Percentiles rank a stretch among this genome's conserved stretches.
Conservation (phyloP, 2,113 vertebrate species). For the Bombycilla garrulus region DNA sequence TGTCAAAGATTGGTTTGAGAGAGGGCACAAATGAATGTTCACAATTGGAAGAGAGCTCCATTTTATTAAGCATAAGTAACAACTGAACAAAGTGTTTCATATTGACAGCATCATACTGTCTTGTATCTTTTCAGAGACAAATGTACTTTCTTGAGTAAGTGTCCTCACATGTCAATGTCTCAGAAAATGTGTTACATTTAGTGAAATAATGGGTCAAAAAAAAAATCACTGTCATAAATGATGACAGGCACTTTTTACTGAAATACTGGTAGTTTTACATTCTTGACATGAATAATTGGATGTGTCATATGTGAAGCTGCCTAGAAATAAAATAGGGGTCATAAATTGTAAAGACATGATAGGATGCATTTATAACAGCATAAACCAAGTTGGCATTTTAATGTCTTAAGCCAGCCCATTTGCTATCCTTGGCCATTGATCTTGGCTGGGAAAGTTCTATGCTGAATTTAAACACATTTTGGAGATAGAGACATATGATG, state of each 20-base stretch:
- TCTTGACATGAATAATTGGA: constrained; percentile 71
- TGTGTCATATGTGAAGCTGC: constrained; percentile 69
- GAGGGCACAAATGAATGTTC: not conserved
- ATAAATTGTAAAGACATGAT: constrained; percentile 75
- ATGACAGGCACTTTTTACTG: constrained; percentile 38
- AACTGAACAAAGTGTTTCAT: not conserved
- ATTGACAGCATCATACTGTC: not conserved
- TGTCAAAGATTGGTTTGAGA: not conserved
- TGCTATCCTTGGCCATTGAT: constrained; percentile 30
- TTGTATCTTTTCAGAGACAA: not conserved
- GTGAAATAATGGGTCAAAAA: constrained; percentile 32
- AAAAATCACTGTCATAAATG: constrained; percentile 29
- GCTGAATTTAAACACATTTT: not conserved
- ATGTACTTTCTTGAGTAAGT: not conserved
- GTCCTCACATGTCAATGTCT: constrained; percentile 11
- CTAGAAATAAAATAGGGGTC: constrained; percentile 68
- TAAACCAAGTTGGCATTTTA: constrained; percentile 74
- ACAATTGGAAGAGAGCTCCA: not conserved
- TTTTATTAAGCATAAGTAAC: not conserved
- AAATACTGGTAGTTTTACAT: constrained; percentile 66
- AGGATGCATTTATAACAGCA: constrained; percentile 70
- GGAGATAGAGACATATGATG: not conserved
- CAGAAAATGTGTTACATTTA: constrained; percentile 30
- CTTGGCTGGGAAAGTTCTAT: constrained; percentile 1
- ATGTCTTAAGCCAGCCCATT: constrained; percentile 58